Base-by-base conservation (phyloP, 2,113 vertebrate genomes). In the Centropus bengalensis region DNA sequence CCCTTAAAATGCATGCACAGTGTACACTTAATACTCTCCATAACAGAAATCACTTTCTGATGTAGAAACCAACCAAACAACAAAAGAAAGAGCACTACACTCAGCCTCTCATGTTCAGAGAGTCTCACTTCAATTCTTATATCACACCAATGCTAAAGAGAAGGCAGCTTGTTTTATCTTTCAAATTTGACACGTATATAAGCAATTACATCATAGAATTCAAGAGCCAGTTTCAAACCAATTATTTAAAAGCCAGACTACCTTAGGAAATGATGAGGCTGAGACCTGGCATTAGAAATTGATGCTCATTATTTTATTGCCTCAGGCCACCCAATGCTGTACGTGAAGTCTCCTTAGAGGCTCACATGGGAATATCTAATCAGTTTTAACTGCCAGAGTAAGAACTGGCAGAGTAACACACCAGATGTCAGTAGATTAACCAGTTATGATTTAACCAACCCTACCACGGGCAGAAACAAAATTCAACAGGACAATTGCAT, bases 251-350 rank as follows among this genome's bases (percentile, higher is more conserved):
- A 81, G 30, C 45, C 63, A 64, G 23, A 63, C 18, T 51, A 93
- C 64, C 8, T 28, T 33, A 55, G 11, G 30, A 86, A 91, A 81
- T 52, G 0, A 86, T 11, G 23, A 83, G 47, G 73, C 24, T 38
- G 49, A 76, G 40, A 77, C 11, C 24, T 86, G 27, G 56, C 32
- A 86, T 45, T 84, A 84, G 47, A 90, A 94, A 75, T 4, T 4
- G 7, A 81, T 73, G 58, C 28, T 94, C 12, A 5, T 90, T 78
- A 49, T 84, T 95, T 96, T 90, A 86, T 58, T 88, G 60, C 73
- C 52, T 84, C 58, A 27, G 30, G 56, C 60, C 60, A 86, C 15
- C 30, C 30, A 21, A 70, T 36, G 21, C 58, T 2, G 0, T 52
- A 47, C 6, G 26, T 33, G 49, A 92, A 74, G 32, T 15, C 30